These are phyloP conservation scores for Aphelocoma coerulescens DNA, from an alignment of 2,113 vertebrate species.

Conservation along the genomic window DNA sequence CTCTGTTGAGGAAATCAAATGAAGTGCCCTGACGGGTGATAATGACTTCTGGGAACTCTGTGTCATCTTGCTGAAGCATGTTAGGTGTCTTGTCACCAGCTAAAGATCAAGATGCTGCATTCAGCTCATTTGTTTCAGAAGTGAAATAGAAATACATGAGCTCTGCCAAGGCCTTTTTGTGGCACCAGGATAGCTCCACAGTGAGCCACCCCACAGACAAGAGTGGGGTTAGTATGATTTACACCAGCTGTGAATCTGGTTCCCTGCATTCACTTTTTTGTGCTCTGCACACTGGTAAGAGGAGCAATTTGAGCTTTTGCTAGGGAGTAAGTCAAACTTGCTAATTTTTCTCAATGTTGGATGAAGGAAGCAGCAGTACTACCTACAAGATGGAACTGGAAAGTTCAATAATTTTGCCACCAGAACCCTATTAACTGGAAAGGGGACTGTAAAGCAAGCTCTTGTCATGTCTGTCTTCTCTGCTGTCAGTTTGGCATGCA, in stretches of 20 bases:
- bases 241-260: not conserved
- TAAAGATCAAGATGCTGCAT: not conserved
- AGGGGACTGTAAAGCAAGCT: not conserved
- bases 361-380: not conserved
- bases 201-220: not conserved
- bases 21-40: not conserved
- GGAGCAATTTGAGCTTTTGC: not conserved
- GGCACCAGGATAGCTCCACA: not conserved
- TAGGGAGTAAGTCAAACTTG: not conserved
- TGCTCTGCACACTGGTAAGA: not conserved
- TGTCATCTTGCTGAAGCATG: not conserved
- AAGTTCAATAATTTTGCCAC: not conserved
- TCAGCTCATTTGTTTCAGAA: not conserved
- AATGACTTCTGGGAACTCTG: not conserved
- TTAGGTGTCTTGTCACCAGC: not conserved
- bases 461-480: not conserved
- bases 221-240: not conserved
- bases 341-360: not conserved
- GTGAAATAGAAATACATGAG: not conserved
- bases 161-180: not conserved
- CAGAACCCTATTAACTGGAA: not conserved
- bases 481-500: not conserved
- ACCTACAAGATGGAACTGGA: not conserved
- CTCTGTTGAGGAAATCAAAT: conserved; percentile 1
- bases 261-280: not conserved